Evolutionary conservation across 2,888 invertebrate species (phyloP), one percentile per base, ranked within the genome.

Genomic region (Ypsolopha scabrella): DNA sequence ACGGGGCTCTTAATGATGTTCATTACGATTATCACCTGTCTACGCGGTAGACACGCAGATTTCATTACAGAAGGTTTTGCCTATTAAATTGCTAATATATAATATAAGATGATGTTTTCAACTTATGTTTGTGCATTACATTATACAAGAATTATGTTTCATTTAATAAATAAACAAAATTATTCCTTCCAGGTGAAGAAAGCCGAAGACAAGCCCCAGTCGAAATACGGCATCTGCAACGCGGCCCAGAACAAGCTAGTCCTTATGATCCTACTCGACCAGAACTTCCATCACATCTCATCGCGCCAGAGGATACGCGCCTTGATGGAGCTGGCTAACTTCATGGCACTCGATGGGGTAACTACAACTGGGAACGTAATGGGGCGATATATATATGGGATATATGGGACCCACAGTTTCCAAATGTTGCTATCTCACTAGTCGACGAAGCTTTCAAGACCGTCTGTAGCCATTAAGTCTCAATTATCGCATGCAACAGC

Each of bases 281-380:
- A 88, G 49, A 88, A 90, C 62, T 87, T 91, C 65, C 87, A 90
- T 50, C 83, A 81, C 55, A 88, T 94, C 62, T 80, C 88, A 57
- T 88, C 93, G 35, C 80, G 87, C 52, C 89, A 90, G 56, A 87
- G 91, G 68, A 89, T 93, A 60, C 86, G 89, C 34, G 90, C 92
- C 52, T 85, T 93, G 55, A 91, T 91, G 80, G 91, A 92, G 63
- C 86, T 93, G 43, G 90, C 92, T 11, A 89, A 88, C 64, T 92
- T 91, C 68, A 89, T 92, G 75, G 91, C 90, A 52, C 77, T 92
- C 38, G 89, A 90, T 63, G 86, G 88, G 80, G 92, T 92, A 77
- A 86, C 87, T 68, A 9, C 11, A 13, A 1, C 43, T 24, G 24
- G 24, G 4, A 24, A 24, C 4, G 24, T 24, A 24, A 24, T 24